Evolutionary conservation across 2,797 vertebrate genomes (phyloP).

Genomic region (Betta splendens): DNA sequence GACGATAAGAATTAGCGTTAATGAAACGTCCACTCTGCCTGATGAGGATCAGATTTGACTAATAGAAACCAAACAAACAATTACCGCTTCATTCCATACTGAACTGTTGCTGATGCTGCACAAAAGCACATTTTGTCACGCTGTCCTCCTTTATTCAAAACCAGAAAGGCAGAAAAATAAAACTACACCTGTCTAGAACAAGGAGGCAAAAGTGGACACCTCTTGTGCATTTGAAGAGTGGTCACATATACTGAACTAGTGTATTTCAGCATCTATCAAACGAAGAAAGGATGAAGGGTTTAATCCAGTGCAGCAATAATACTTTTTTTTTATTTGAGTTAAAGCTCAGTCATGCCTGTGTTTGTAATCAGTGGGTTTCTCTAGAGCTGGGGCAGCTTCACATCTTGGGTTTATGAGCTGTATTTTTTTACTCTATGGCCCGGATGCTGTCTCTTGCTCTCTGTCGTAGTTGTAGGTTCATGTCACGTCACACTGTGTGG

Average conservation of each 20-base stretch:
- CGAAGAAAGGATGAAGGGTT: too few species aligned
- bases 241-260: too few species aligned
- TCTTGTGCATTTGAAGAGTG: too few species aligned
- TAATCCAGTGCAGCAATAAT: too few species aligned
- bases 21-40: too few species aligned
- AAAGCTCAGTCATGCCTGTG: constrained; percentile 6
- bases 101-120: not conserved
- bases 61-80: not conserved
- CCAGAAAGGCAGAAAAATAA: not conserved
- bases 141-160: not conserved
- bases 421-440: constrained; percentile 5
- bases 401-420: not conserved
- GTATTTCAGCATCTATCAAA: too few species aligned
- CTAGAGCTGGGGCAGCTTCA: not conserved
- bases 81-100: not conserved
- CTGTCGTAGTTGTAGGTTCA: constrained; percentile 22
- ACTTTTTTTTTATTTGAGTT: too few species aligned
- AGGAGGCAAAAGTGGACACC: too few species aligned
- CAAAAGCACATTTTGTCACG: too few species aligned
- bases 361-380: constrained; percentile 8
- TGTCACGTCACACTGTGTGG: constrained; percentile 66
- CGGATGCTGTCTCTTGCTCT: constrained; percentile 7
- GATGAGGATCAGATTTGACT: not conserved
- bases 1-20: too few species aligned
- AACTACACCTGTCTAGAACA: too few species aligned